Percentiles rank a stretch among this genome's conserved stretches.
phyloP scores from a whole-genome alignment of 2,888 invertebrate genomes.

The Amblyteles armatorius region DNA sequence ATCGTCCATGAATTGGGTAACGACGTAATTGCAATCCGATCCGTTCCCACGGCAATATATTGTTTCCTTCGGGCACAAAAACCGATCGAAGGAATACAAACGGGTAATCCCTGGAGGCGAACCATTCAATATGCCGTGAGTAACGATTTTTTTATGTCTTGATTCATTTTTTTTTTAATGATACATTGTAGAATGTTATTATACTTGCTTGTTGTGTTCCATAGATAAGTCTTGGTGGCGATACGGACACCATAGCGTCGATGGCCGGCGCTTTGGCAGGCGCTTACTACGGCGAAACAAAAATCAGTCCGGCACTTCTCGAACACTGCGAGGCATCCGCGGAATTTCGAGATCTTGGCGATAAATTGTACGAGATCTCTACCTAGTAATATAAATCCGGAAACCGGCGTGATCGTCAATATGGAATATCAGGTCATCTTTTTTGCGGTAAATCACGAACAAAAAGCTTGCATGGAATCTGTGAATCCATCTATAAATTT shows the following conservation, averaged over 20 bases:
- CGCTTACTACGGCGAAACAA: conserved; percentile 88
- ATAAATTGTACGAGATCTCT: conserved; percentile 83
- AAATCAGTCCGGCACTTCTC: conserved; percentile 85
- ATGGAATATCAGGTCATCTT: too few species aligned
- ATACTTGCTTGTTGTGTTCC: conserved; percentile 16
- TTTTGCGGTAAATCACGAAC: too few species aligned
- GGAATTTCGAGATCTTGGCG: conserved; percentile 86
- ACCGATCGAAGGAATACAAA: conserved; percentile 85
- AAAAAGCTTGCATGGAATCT: too few species aligned
- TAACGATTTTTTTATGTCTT: conserved; percentile 1
- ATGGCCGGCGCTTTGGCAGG: conserved; percentile 91
- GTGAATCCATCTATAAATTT: too few species aligned
- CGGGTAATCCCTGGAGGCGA: conserved; percentile 87
- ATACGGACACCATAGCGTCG: conserved; percentile 91
- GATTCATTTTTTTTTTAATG: conserved; percentile 30
- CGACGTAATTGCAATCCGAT: conserved; percentile 88
- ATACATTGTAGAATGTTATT: background rate
- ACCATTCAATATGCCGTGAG: conserved; percentile 88
- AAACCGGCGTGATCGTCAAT: too few species aligned
- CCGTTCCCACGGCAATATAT: conserved; percentile 91
- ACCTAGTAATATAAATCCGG: conserved; percentile 43
- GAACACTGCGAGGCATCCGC: conserved; percentile 87
- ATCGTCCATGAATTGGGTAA: conserved; percentile 87
- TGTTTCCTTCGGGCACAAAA: conserved; percentile 87
- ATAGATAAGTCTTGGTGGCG: conserved; percentile 89